Base-by-base conservation (phyloP, 2,888 invertebrate species). In the Cerastis leucographa region DNA sequence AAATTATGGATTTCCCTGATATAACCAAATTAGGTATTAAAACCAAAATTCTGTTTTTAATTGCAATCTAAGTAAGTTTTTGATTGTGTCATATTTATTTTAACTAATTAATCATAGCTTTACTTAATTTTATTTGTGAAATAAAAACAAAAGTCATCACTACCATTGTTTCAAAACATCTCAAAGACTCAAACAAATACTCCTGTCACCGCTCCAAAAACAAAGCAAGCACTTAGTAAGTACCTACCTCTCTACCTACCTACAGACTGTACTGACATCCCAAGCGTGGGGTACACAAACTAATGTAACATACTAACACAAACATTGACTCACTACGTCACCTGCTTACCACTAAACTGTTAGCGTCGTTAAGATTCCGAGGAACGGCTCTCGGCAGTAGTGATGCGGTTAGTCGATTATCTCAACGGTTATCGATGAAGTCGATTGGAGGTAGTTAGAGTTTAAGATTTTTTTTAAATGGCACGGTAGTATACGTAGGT, bases 361-460 rank as follows among this genome's bases (percentile, higher is more conserved):
- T 92, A 93, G 91, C 92, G 89, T 89, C 90, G 91, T 91, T 91
- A 90, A 87, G 89, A 92, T 92, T 92, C 91, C 90, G 87, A 78
- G 76, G 71, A 75, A 72, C 81, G 67, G 49, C 76, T 67, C 83
- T 84, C 49, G 66, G 51, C 56, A 62, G 42, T 85, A 80, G 78
- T 86, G 85, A 71, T 80, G 85, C 40, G 84, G 68, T 62, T 49
- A 69, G 75, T 72, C 69, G 66, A 70, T 73, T 68, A 75, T 74
- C 66, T 74, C 19, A 70, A 74, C 42, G 46, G 54, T 75, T 67
- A 83, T 83, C 85, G 86, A 85, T 49, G 35, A 22, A 54, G 40
- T 59, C 44, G 59, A 65, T 61, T 67, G 42, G 74, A 44, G 35
- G 17, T 19, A 29, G 46, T 49, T 78, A 44, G 40, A 68, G 44